phyloP scores from a whole-genome alignment of 2,888 invertebrate species.

The Ganaspis brasiliensis region DNA sequence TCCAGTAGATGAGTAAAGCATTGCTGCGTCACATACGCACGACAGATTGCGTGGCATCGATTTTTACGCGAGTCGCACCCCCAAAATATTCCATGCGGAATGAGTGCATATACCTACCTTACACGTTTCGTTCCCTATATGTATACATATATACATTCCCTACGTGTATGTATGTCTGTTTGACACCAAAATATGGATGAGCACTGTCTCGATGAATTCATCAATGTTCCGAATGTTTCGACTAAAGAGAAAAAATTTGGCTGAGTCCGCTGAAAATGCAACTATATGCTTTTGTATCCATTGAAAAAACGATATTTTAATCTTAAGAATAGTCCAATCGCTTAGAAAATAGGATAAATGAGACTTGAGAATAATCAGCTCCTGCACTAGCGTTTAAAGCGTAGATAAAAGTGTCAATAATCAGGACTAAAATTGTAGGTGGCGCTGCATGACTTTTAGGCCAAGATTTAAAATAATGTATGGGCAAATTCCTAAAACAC shows the following conservation, averaged over 20 bases:
- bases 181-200: slow-evolving; percentile 40
- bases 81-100: slow-evolving; percentile 48
- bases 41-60: slow-evolving; percentile 60
- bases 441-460: too few relatives aligned
- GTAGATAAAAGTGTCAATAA: too few relatives aligned
- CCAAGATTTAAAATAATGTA: too few relatives aligned
- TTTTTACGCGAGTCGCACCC: slow-evolving; percentile 50
- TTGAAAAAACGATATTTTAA: too few relatives aligned
- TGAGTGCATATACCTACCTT: slow-evolving; percentile 38
- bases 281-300: neutral
- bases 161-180: slow-evolving; percentile 24
- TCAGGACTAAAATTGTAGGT: too few relatives aligned
- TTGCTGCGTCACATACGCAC: slow-evolving; percentile 59
- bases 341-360: too few relatives aligned
- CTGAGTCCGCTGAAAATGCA: neutral
- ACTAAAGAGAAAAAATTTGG: slow-evolving; percentile 6
- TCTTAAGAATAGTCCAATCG: too few relatives aligned
- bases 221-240: slow-evolving; percentile 38
- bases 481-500: too few relatives aligned
- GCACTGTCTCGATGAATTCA: slow-evolving; percentile 41
- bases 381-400: too few relatives aligned
- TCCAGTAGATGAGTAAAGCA: slow-evolving; percentile 14
- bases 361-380: too few relatives aligned
- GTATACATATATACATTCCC: neutral
- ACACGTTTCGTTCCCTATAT: neutral